Percentiles rank a stretch among this genome's conserved stretches.
These are phyloP conservation scores for Drosophila paranaensis DNA, from an alignment of 2,888 invertebrate species.

Conservation along the genomic window DNA sequence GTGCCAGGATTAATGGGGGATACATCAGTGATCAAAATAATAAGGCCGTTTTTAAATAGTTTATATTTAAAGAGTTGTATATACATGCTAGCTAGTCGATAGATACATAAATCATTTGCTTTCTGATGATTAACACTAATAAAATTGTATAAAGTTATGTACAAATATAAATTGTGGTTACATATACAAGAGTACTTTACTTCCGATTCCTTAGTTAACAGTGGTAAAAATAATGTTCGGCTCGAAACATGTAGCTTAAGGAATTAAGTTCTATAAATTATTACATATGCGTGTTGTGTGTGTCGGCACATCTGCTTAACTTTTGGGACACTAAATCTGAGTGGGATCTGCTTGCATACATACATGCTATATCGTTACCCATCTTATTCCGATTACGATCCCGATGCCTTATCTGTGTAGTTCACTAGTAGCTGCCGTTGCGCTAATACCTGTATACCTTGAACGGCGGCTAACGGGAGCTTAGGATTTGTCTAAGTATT, in stretches of 20 bases:
- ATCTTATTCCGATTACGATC: conserved; percentile 10
- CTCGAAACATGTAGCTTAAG: conserved; percentile 64
- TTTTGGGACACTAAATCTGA: conserved; percentile 23
- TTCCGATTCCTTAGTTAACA: conserved; percentile 72
- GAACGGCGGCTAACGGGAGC: conserved; percentile 22
- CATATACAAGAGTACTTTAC: conserved; percentile 54
- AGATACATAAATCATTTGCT: conserved; percentile 54
- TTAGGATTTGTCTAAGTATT: conserved; percentile 71
- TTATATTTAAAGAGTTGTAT: conserved; percentile 52
- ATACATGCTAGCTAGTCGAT: conserved; percentile 52
- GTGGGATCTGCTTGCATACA: conserved; percentile 20
- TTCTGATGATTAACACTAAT: conserved; percentile 63
- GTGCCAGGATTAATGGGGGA: conserved; percentile 47
- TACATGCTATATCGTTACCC: conserved; percentile 1
- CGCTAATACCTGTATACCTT: conserved; percentile 70
- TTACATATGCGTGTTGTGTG: conserved; percentile 45
- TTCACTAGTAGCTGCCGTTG: conserved; percentile 69
- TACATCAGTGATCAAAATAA: conserved; percentile 36
- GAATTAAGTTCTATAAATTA: conserved; percentile 69
- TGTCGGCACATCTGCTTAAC: conserved; percentile 46
- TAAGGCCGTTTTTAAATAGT: conserved; percentile 42
- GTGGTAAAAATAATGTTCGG: conserved; percentile 63
- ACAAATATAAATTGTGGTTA: conserved; percentile 68
- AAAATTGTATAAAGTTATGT: conserved; percentile 70
- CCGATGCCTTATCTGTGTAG: conserved; percentile 15